Conservation (phyloP, 30 jellyfish, hydroid and myxozoan species). For the Morbakka virulenta region DNA sequence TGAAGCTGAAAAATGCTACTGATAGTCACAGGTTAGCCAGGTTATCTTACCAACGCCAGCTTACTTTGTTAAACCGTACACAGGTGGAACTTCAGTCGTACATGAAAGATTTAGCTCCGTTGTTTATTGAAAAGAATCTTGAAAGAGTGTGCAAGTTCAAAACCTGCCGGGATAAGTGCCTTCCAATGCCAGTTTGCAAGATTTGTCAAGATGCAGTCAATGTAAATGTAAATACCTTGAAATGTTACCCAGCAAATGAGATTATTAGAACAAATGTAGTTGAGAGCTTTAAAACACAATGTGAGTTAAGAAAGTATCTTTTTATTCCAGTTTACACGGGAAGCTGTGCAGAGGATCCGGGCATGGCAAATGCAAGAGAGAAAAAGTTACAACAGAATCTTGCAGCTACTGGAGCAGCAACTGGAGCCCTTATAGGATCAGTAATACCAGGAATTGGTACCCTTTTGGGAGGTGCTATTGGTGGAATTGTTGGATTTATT, state of each 20-base stretch:
- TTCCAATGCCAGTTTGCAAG: slow-evolving; percentile 6
- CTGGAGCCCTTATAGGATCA: slow-evolving; percentile 4
- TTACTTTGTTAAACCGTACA: background rate
- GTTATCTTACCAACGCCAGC: background rate
- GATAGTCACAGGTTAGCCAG: background rate
- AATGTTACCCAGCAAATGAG: background rate
- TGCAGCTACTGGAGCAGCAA: slow-evolving; percentile 8
- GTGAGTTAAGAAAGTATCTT: slow-evolving; percentile 5
- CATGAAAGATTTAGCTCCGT: background rate
- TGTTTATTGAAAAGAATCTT: background rate
- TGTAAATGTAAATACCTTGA: slow-evolving; percentile 4
- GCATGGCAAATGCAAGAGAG: slow-evolving; percentile 15
- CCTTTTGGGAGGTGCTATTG: slow-evolving; percentile 7
- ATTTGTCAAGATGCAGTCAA: slow-evolving; percentile 21
- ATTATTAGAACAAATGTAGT: background rate
- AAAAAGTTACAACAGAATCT: background rate
- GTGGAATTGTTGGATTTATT: slow-evolving; percentile 31
- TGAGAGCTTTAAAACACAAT: background rate
- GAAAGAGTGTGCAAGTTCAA: background rate
- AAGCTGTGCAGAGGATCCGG: slow-evolving; percentile 18
- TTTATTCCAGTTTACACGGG: slow-evolving; percentile 42
- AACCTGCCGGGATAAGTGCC: slow-evolving; percentile 2
- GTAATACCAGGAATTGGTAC: background rate
- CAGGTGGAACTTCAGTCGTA: slow-evolving; percentile 6
- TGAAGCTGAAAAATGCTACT: background rate